Conservation (phyloP, 2,888 invertebrate genomes). For the Axea sp. region DNA sequence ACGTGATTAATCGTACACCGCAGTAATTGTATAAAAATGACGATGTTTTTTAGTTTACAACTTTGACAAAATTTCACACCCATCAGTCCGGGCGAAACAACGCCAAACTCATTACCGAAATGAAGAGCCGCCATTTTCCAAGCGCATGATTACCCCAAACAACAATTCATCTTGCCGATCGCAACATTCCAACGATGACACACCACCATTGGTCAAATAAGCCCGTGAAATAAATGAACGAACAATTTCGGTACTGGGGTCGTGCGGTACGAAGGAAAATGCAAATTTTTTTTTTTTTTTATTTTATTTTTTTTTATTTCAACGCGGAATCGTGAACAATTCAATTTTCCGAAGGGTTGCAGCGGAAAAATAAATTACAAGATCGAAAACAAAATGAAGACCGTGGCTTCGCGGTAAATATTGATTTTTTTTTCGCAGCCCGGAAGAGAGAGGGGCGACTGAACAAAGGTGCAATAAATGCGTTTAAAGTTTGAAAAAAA, state of each 20-base stretch:
- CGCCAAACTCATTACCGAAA: constrained; percentile 13
- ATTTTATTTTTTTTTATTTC: too few relatives aligned
- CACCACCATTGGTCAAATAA: constrained; percentile 11
- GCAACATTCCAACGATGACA: not conserved
- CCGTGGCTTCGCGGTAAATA: constrained; percentile 7
- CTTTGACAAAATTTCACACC: too few relatives aligned
- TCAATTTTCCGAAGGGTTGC: too few relatives aligned
- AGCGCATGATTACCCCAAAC: constrained; percentile 10
- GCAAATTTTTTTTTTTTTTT: constrained; percentile 22
- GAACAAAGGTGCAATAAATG: constrained; percentile 17
- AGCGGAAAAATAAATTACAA: constrained; percentile 9
- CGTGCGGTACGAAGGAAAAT: constrained; percentile 16
- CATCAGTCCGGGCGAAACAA: constrained; percentile 1
- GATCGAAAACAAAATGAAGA: constrained; percentile 3
- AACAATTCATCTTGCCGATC: constrained; percentile 11
- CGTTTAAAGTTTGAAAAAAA: constrained; percentile 30
- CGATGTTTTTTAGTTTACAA: too few relatives aligned
- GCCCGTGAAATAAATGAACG: too few relatives aligned
- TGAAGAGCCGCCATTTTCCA: constrained; percentile 20
- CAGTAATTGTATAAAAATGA: too few relatives aligned
- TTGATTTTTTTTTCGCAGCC: constrained; percentile 7
- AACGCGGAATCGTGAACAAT: not conserved
- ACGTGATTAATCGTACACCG: too few relatives aligned
- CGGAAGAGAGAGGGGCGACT: not conserved
- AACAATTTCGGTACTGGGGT: too few relatives aligned